phyloP scores from a whole-genome alignment of 2,113 vertebrate genomes.

The Nestor notabilis region DNA sequence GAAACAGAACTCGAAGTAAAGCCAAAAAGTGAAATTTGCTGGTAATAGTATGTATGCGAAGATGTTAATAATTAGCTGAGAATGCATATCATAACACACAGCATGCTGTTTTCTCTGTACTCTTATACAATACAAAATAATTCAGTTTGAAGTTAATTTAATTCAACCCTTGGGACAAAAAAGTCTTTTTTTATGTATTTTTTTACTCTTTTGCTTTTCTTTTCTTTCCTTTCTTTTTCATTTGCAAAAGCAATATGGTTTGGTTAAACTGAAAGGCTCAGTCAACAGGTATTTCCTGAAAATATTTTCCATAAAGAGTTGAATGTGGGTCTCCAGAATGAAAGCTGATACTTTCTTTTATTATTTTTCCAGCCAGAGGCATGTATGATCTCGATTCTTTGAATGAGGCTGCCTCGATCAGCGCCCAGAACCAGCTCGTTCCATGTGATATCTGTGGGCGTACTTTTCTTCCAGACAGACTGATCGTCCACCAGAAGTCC shows the following conservation, averaged over 20 bases:
- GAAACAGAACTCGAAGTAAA: conserved; percentile 60
- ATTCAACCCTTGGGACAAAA: conserved; percentile 64
- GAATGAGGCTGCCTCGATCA: conserved; percentile 81
- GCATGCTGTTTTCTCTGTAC: conserved; percentile 37
- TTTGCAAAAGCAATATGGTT: conserved; percentile 67
- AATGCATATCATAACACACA: conserved; percentile 57
- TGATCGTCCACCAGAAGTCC: conserved; percentile 79
- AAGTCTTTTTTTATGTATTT: conserved; percentile 16
- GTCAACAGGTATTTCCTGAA: conserved; percentile 83
- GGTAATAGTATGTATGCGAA: conserved; percentile 62
- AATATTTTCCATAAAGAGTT: conserved; percentile 78
- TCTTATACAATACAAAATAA: conserved; percentile 40
- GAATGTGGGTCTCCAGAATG: conserved; percentile 68
- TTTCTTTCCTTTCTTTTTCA: conserved; percentile 9
- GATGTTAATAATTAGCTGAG: conserved; percentile 76
- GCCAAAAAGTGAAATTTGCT: conserved; percentile 63
- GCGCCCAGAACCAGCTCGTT: conserved; percentile 79
- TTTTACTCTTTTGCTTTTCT: conserved; percentile 32
- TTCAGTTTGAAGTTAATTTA: conserved; percentile 66
- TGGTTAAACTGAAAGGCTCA: conserved; percentile 75
- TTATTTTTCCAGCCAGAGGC: conserved; percentile 79
- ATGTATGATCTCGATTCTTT: conserved; percentile 81
- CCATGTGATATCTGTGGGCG: conserved; percentile 79
- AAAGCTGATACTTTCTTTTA: conserved; percentile 74
- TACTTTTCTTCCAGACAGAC: conserved; percentile 83